Evolutionary conservation across 2,797 vertebrate genomes (phyloP).

Genomic region (Coccyzus lansbergi): DNA sequence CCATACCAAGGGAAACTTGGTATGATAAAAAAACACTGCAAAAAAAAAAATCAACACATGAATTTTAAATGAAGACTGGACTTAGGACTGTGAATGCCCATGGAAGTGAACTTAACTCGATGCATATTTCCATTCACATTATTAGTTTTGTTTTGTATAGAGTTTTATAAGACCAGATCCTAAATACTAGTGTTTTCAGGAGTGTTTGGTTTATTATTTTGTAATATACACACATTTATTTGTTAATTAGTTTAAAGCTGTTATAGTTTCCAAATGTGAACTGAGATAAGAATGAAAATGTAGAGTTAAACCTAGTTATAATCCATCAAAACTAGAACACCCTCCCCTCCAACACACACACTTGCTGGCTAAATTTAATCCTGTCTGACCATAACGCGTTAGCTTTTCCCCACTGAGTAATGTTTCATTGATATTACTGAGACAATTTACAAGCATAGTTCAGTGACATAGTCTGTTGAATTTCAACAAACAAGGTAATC

Average conservation of each 20-base stretch:
- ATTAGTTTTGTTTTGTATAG: neutral
- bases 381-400: neutral
- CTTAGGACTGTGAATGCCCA: neutral
- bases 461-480: neutral
- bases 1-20: neutral
- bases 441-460: neutral
- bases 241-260: neutral
- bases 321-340: neutral
- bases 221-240: too few relatives aligned
- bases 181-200: neutral
- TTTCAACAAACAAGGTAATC: neutral
- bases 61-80: neutral
- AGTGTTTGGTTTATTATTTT: neutral
- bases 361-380: neutral
- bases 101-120: neutral
- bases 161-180: neutral
- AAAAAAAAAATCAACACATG: neutral
- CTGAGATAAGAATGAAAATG: neutral
- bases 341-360: neutral
- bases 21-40: neutral
- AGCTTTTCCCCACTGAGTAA: constrained; percentile 1
- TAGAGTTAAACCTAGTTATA: neutral
- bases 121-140: neutral
- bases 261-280: neutral
- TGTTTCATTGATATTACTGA: constrained; percentile 37